A percentile compares a stretch with the other conserved stretches of the same genome.
Conservation (phyloP, 1,140 invertebrate species). For the Lepidurus packardi region DNA sequence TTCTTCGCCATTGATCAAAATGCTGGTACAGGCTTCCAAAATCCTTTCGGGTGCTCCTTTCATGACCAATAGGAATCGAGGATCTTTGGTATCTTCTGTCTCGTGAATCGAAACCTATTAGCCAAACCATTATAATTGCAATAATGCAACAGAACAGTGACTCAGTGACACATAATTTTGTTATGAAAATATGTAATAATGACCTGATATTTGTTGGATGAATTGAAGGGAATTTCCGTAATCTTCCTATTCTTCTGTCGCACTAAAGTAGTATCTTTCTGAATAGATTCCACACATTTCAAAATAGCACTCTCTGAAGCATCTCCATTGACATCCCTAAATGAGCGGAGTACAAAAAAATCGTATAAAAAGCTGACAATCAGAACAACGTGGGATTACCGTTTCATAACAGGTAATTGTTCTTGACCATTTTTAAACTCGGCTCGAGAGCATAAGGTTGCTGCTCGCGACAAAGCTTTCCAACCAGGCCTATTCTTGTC, state of each 20-base stretch:
- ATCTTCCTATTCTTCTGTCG: conserved; percentile 55
- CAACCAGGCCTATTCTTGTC: conserved; percentile 87
- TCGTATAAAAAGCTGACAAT: neutral
- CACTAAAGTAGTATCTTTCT: conserved; percentile 52
- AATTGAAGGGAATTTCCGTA: conserved; percentile 64
- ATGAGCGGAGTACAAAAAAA: neutral
- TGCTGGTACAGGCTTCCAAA: conserved; percentile 63
- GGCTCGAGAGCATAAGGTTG: conserved; percentile 91
- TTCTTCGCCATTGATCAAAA: conserved; percentile 55
- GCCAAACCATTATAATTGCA: neutral
- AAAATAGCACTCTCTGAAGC: conserved; percentile 58
- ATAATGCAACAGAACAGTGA: no score
- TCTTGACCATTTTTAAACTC: conserved; percentile 95
- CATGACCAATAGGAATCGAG: conserved; percentile 55
- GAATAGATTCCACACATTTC: conserved; percentile 54
- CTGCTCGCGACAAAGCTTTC: conserved; percentile 84
- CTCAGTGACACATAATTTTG: neutral
- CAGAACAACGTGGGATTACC: conserved; percentile 23
- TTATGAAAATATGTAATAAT: neutral
- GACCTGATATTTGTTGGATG: conserved; percentile 62
- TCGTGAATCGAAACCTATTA: conserved; percentile 28
- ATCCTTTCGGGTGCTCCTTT: conserved; percentile 83
- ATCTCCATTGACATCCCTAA: conserved; percentile 54
- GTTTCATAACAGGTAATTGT: conserved; percentile 82
- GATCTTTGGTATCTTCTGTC: conserved; percentile 59